Evolutionary conservation across 2,113 vertebrate species (phyloP).

Genomic region (Xenopus tropicalis): DNA sequence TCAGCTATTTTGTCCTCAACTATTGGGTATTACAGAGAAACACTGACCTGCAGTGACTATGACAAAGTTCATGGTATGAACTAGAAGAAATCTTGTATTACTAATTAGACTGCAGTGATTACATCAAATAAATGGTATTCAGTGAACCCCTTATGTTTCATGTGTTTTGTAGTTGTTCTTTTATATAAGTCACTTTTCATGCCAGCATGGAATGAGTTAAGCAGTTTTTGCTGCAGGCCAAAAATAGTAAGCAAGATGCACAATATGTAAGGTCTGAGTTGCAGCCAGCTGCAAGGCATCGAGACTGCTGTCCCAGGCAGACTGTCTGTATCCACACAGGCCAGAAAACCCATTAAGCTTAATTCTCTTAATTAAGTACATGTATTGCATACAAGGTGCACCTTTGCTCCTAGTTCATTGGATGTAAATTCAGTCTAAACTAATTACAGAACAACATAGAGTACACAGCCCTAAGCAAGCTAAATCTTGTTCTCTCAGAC

Average conservation of each 20-base stretch:
- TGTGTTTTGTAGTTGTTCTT: no score
- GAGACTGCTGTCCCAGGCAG: conserved; percentile 29
- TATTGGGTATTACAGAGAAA: no score
- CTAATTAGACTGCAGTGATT: no score
- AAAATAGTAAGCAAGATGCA: neutral
- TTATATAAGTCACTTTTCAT: no score
- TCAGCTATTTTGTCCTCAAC: no score
- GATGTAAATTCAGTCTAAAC: conserved; percentile 67
- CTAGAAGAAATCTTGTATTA: no score
- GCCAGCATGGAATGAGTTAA: conserved; percentile 20
- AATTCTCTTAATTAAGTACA: conserved; percentile 67
- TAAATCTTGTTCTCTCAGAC: conserved; percentile 59
- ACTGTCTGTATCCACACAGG: conserved; percentile 40
- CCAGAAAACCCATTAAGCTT: conserved; percentile 43
- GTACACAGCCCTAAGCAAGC: conserved; percentile 63
- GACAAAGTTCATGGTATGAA: no score
- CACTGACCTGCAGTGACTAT: no score
- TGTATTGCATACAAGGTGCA: conserved; percentile 63
- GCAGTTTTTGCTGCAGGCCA: conserved; percentile 4
- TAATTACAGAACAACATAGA: conserved; percentile 68
- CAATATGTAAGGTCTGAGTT: neutral
- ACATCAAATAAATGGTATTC: no score
- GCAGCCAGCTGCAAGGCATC: conserved; percentile 25
- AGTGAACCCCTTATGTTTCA: no score
- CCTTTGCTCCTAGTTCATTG: conserved; percentile 53